These are phyloP conservation scores for Ichneumoninae sp. DNA, from an alignment of 2,888 invertebrate species.

Conservation along the genomic window DNA sequence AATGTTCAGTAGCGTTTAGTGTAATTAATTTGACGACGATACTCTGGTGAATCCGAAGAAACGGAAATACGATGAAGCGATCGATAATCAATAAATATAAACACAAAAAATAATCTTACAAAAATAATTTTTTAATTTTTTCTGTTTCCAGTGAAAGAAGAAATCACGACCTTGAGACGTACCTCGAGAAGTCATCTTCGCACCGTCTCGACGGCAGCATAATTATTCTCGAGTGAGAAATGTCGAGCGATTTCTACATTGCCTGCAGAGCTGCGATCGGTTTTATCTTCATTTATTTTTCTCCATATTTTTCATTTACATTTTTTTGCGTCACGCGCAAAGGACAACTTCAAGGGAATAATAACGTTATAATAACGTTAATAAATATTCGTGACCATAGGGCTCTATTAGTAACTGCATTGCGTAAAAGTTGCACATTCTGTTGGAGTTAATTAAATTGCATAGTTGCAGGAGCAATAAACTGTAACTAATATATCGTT, in stretches of 20 bases:
- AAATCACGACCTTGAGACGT: background rate
- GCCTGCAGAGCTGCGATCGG: background rate
- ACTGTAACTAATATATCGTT: background rate
- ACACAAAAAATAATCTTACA: background rate
- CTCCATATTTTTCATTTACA: too few relatives aligned
- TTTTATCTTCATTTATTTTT: background rate
- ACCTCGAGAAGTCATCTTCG: slow-evolving; percentile 85
- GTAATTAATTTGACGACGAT: slow-evolving; percentile 78
- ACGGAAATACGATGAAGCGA: slow-evolving; percentile 3
- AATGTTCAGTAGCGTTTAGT: slow-evolving; percentile 77
- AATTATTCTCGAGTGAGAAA: background rate
- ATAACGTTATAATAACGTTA: background rate
- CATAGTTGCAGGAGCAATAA: background rate
- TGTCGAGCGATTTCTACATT: slow-evolving; percentile 15
- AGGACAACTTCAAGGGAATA: background rate
- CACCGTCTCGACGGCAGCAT: slow-evolving; percentile 85
- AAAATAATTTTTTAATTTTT: too few relatives aligned
- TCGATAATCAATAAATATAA: slow-evolving; percentile 1
- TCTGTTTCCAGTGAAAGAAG: background rate
- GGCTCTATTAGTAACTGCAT: slow-evolving; percentile 55
- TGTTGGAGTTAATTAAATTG: background rate
- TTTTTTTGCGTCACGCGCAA: background rate
- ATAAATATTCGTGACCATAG: slow-evolving; percentile 31
- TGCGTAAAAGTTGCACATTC: slow-evolving; percentile 26
- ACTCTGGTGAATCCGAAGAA: slow-evolving; percentile 82